phyloP scores from a whole-genome alignment of 2,797 vertebrate genomes.

The Cichlasoma orientale region DNA sequence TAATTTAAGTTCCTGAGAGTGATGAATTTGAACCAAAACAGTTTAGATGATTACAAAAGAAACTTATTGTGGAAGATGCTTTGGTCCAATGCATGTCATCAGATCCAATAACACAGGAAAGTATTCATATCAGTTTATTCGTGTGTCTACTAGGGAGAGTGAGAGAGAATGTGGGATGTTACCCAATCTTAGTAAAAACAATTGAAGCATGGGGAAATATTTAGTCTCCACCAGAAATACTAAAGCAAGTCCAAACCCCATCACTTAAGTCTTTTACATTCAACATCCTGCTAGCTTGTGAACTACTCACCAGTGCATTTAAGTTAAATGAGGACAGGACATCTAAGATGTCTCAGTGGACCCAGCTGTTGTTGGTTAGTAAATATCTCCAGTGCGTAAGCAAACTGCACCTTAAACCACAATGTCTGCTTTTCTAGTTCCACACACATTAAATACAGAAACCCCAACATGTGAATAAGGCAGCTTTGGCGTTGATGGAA shows the following conservation, averaged over 20 bases:
- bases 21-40: neutral
- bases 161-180: neutral
- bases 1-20: conserved; percentile 18
- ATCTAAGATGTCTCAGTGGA: conserved; percentile 17
- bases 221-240: neutral
- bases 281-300: neutral
- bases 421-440: conserved; percentile 53
- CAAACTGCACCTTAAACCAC: conserved; percentile 55
- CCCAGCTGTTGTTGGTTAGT: conserved; percentile 47
- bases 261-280: neutral
- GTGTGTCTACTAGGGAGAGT: neutral
- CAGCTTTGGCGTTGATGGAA: conserved; percentile 7
- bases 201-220: neutral
- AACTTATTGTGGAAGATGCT: neutral
- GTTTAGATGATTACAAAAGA: neutral
- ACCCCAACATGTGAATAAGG: conserved; percentile 37
- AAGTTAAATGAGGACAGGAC: conserved; percentile 26
- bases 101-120: neutral
- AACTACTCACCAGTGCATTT: conserved; percentile 6
- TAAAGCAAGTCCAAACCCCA: neutral
- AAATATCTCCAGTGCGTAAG: conserved; percentile 48
- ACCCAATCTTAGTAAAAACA: neutral
- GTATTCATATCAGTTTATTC: neutral
- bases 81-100: neutral
- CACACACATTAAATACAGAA: conserved; percentile 42